phyloP scores from a whole-genome alignment of 2,888 invertebrate species.

The Sympetrum striolatum region DNA sequence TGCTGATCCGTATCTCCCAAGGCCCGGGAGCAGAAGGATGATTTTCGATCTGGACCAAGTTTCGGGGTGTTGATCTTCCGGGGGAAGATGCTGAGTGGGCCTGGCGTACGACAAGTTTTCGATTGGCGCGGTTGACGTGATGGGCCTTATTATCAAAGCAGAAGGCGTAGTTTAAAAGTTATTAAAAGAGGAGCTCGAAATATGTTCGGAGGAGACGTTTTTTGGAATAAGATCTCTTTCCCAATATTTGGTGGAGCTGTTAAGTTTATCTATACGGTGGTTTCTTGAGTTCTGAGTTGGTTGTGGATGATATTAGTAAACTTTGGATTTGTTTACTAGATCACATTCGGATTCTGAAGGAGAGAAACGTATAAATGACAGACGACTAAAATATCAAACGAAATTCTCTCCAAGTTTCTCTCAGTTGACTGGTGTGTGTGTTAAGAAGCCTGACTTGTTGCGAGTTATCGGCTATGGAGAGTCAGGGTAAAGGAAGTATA shows the following conservation, averaged over 20 bases:
- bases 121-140: background rate
- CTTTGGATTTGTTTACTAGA: background rate
- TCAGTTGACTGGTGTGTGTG: too few species aligned
- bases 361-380: background rate
- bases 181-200: background rate
- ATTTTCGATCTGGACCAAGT: conserved; percentile 18
- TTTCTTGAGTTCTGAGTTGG: background rate
- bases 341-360: background rate
- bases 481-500: too few species aligned
- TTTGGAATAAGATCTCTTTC: too few species aligned
- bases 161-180: background rate
- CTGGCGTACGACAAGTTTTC: background rate
- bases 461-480: too few species aligned
- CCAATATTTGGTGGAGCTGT: too few species aligned
- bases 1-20: background rate
- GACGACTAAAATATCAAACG: too few species aligned
- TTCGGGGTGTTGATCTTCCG: background rate
- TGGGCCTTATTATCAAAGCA: background rate
- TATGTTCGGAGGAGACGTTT: background rate
- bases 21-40: background rate
- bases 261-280: too few species aligned
- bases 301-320: background rate
- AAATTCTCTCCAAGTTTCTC: too few species aligned
- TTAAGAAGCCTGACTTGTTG: too few species aligned
- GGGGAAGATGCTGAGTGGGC: background rate